Percentiles rank a stretch among this genome's conserved stretches.
phyloP scores from a whole-genome alignment of 2,797 vertebrate genomes.

The Onychomys leucogaster region DNA sequence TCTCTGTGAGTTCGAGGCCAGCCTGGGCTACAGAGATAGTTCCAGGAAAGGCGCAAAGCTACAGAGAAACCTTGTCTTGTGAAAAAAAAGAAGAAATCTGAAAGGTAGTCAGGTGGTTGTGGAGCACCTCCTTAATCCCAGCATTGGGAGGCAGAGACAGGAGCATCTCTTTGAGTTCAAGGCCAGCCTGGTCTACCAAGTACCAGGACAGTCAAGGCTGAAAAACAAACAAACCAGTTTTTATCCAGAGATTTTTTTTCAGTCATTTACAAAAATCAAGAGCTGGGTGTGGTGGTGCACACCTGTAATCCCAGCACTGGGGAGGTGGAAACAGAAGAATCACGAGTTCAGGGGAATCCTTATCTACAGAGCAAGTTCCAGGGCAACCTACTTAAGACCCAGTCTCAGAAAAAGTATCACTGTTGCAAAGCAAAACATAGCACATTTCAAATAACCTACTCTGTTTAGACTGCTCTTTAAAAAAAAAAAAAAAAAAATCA shows the following conservation, averaged over 20 bases:
- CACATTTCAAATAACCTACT: conserved; percentile 47
- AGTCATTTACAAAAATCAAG: conserved; percentile 13
- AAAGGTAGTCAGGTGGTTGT: not conserved
- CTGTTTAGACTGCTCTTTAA: not conserved
- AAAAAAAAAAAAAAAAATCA: not conserved
- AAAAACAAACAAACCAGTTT: not conserved
- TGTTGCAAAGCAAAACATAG: not conserved
- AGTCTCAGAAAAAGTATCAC: not conserved
- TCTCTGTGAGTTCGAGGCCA: no score
- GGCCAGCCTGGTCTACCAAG: no score
- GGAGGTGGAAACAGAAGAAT: not conserved
- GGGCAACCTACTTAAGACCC: not conserved
- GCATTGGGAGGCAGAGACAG: not conserved
- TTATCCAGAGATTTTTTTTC: not conserved
- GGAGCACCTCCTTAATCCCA: not conserved
- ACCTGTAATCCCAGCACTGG: not conserved
- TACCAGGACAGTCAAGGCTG: not conserved
- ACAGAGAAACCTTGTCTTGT: no score
- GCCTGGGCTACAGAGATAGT: no score
- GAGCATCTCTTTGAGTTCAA: not conserved
- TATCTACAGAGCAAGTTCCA: not conserved
- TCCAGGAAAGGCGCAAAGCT: no score
- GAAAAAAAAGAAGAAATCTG: conserved; percentile 27
- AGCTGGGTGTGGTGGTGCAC: not conserved
- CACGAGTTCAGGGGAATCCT: not conserved